A percentile compares a stretch with the other conserved stretches of the same genome.
phyloP scores from a whole-genome alignment of 2,797 vertebrate species.

The Enteromius mattozi region DNA sequence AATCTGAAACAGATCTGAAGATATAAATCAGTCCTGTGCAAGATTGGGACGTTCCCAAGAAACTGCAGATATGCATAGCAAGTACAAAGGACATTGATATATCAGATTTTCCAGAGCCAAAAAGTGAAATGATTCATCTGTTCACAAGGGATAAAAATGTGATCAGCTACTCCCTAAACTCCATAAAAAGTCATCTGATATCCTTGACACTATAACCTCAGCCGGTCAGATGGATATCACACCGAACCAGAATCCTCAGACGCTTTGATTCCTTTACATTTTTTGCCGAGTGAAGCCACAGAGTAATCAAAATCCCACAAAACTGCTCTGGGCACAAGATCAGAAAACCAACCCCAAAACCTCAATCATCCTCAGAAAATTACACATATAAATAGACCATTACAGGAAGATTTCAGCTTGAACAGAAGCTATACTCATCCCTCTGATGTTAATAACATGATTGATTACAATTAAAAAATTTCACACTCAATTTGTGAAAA shows the following conservation, averaged over 20 bases:
- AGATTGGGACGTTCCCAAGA: not conserved
- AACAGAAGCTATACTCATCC: not conserved
- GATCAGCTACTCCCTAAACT: slow-evolving; percentile 20
- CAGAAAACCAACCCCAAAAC: slow-evolving; percentile 6
- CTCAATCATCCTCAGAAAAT: not conserved
- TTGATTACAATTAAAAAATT: too few relatives aligned
- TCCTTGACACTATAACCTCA: slow-evolving; percentile 17
- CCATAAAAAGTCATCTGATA: slow-evolving; percentile 32
- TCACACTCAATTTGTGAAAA: not conserved
- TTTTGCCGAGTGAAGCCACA: slow-evolving; percentile 10
- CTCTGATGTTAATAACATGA: not conserved
- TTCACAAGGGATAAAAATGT: slow-evolving; percentile 20
- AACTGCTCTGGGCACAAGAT: slow-evolving; percentile 5
- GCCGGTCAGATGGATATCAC: slow-evolving; percentile 17
- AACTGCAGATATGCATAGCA: slow-evolving; percentile 15
- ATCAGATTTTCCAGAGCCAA: slow-evolving; percentile 20
- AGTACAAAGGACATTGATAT: slow-evolving; percentile 49
- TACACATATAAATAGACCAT: not conserved
- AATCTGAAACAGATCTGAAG: slow-evolving; percentile 52
- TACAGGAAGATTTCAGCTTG: not conserved
- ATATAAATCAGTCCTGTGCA: slow-evolving; percentile 44
- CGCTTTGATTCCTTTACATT: not conserved
- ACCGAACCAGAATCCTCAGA: not conserved
- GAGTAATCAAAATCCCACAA: slow-evolving; percentile 3
- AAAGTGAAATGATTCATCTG: slow-evolving; percentile 44